Base-by-base conservation (phyloP, 2,797 vertebrate genomes). In the Parauchenoglanis punctatus region DNA sequence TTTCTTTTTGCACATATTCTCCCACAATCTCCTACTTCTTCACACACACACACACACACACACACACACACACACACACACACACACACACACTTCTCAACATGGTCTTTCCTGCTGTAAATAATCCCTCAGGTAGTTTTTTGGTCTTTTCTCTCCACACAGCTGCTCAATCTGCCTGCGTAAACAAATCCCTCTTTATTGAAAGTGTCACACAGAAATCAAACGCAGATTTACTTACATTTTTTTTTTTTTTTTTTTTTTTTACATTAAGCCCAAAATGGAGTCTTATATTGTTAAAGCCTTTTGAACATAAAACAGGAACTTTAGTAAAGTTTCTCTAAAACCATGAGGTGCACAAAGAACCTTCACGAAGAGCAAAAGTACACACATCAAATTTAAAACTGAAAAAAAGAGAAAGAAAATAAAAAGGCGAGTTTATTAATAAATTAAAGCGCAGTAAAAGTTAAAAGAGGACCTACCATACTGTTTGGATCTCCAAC, bases 401-500 rank as follows among this genome's bases (percentile, higher is more conserved):
- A 12, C 6, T 23, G 15, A 78, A 11, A 35, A 5, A 10, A n/a
- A 25, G 4, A 1, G 31, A 10, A 12, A 25, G 46, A 2, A 46
- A 11, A 73, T 1, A 58, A 23, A 35, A 1, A 31, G 7, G 3
- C 0, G 17, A 31, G n/a, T 52, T 76, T 2, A n/a, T 2, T n/a
- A 15, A 2, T 10, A 59, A 63, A 15, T 15, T 31, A 31, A 4
- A 0, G 65, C 28, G 63, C 65, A 67, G 65, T 31, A 17, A 67
- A 7, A 35, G 12, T 68, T 35, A 8, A 35, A 7, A 0, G 0
- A 18, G 15, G 67, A 6, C 35, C 87, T 84, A 91, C 91, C 89
- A 86, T 61, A 31, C 59, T 84, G 61, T 90, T 86, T 3, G 89
- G 91, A 87, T 91, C 91, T 65, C 81, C 86, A 2, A 91, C 1